These are phyloP conservation scores for Potamilus streckersoni DNA, from an alignment of 1,140 invertebrate species.

Conservation along the genomic window DNA sequence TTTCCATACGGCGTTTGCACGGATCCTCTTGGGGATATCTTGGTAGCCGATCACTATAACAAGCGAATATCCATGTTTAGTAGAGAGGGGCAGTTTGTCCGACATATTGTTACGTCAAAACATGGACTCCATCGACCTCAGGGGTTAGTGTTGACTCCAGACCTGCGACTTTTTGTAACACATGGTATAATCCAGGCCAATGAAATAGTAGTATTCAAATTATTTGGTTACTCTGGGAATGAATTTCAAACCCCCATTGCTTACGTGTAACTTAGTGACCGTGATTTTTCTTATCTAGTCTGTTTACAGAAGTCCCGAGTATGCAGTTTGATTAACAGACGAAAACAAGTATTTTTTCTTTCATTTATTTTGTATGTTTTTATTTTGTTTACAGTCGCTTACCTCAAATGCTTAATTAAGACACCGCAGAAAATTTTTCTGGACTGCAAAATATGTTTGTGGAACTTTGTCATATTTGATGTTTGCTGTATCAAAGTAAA, in stretches of 20 bases:
- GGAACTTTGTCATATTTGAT: no score
- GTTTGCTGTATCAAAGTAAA: no score
- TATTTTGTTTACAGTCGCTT: no score
- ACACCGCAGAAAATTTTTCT: no score
- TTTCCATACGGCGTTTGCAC: slow-evolving; percentile 91
- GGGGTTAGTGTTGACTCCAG: slow-evolving; percentile 35
- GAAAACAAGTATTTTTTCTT: no score
- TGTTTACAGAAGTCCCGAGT: no score
- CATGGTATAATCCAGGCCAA: slow-evolving; percentile 39
- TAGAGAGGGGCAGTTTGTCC: slow-evolving; percentile 36
- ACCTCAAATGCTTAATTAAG: no score
- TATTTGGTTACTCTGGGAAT: neutral
- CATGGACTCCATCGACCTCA: slow-evolving; percentile 45
- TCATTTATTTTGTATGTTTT: no score
- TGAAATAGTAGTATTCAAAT: slow-evolving; percentile 27
- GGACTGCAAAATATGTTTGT: no score
- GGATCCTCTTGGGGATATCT: slow-evolving; percentile 81
- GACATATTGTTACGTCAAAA: slow-evolving; percentile 42
- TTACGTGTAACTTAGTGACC: neutral
- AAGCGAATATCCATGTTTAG: slow-evolving; percentile 73
- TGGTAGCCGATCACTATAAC: slow-evolving; percentile 91
- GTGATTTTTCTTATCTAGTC: no score
- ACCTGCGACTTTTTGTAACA: slow-evolving; percentile 29
- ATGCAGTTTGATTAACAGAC: no score
- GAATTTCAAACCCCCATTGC: slow-evolving; percentile 3